Evolutionary conservation across 35 echinoderm and acorn worm species (phyloP).

Genomic region (Acanthaster planci): DNA sequence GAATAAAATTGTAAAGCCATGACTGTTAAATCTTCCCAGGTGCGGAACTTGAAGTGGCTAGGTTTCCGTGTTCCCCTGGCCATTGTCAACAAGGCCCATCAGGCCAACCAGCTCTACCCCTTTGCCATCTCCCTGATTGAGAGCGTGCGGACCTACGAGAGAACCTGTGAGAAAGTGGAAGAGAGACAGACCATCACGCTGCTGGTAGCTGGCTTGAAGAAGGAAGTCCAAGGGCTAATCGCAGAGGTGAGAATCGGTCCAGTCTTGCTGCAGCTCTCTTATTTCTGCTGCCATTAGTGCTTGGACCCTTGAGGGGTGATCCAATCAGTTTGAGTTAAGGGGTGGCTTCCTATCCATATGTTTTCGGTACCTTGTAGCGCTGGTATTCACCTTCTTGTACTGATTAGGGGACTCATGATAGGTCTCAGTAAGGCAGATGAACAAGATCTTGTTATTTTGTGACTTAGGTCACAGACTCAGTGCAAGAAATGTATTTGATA

Average conservation of each 20-base stretch:
- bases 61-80: constrained; percentile 96
- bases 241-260: constrained; percentile 72
- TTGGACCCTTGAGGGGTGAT: too few species aligned
- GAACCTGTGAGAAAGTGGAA: constrained; percentile 97
- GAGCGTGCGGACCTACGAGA: constrained; percentile 93
- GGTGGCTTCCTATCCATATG: too few species aligned
- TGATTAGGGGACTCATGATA: too few species aligned
- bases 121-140: constrained; percentile 99
- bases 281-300: too few species aligned
- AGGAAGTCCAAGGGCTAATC: constrained; percentile 90
- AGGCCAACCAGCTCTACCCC: constrained; percentile 98
- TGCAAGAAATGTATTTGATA: too few species aligned
- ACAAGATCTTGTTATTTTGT: too few species aligned
- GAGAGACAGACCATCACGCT: constrained; percentile 84
- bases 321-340: too few species aligned
- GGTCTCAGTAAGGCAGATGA: too few species aligned
- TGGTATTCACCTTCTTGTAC: too few species aligned
- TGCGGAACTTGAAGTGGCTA: constrained; percentile 98
- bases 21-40: constrained; percentile 44
- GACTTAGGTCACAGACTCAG: too few species aligned
- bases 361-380: too few species aligned
- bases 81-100: constrained; percentile 99
- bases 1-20: background rate
- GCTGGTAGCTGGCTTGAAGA: constrained; percentile 93
- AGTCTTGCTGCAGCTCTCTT: background rate